These are phyloP conservation scores for Acanthococcus lagerstroemiae DNA, from an alignment of 2,888 invertebrate species.

Conservation along the genomic window DNA sequence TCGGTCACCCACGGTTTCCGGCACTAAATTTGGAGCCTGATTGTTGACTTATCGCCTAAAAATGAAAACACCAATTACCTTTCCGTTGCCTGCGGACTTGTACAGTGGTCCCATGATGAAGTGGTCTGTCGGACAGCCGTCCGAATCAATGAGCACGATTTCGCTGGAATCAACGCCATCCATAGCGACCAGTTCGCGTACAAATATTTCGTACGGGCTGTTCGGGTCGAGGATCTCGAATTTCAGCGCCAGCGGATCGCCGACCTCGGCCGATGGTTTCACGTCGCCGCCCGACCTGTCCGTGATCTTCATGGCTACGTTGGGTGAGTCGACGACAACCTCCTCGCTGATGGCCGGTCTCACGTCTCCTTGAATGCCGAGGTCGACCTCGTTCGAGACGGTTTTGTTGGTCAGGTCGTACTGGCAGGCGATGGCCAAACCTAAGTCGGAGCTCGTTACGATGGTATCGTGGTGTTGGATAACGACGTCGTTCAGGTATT, in stretches of 20 bases:
- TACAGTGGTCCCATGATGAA: conserved; percentile 88
- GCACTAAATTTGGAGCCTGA: no score
- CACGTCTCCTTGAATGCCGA: conserved; percentile 81
- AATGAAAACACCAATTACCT: conserved; percentile 56
- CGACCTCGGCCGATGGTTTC: conserved; percentile 80
- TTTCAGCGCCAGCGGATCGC: conserved; percentile 79
- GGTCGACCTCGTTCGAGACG: conserved; percentile 82
- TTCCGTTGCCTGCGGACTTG: conserved; percentile 64
- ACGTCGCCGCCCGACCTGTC: conserved; percentile 73
- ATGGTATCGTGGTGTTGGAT: conserved; percentile 94
- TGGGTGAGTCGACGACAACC: conserved; percentile 76
- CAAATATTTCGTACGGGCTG: conserved; percentile 91
- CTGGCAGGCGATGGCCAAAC: conserved; percentile 84
- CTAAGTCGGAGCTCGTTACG: conserved; percentile 86
- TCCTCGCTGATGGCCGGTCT: conserved; percentile 77
- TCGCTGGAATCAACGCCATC: conserved; percentile 87
- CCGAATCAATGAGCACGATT: conserved; percentile 80
- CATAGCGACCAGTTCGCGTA: conserved; percentile 86
- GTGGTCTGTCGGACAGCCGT: conserved; percentile 87
- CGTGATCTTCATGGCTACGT: conserved; percentile 87
- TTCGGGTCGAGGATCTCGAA: conserved; percentile 87
- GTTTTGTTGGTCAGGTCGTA: conserved; percentile 90
- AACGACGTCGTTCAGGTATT: conserved; percentile 82
- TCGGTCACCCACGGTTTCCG: no score
- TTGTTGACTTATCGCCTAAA: no score